phyloP scores from a whole-genome alignment of 2,113 vertebrate genomes.

The Malurus melanocephalus region DNA sequence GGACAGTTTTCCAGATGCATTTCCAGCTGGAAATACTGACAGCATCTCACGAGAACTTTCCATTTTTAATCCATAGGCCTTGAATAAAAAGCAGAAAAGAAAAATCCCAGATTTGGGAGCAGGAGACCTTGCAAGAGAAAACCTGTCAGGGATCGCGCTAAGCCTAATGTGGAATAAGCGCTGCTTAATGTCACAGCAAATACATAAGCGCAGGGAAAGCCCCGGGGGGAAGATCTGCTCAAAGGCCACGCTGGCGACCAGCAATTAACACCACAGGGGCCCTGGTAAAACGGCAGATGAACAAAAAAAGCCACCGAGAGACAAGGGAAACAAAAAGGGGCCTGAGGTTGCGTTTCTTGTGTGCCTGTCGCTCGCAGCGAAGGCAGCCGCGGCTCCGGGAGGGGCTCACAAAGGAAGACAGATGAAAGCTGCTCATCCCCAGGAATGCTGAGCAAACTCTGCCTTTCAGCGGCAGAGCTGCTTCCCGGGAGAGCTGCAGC shows the following conservation, averaged over 20 bases:
- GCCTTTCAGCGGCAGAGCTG: background rate
- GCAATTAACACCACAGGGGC: slow-evolving; percentile 59
- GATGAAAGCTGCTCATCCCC: slow-evolving; percentile 5
- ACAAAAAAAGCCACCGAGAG: slow-evolving; percentile 53
- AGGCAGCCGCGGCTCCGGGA: background rate
- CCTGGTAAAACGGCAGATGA: slow-evolving; percentile 60
- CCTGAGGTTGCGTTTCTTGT: slow-evolving; percentile 24
- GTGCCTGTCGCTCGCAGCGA: slow-evolving; percentile 30
- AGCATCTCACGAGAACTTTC: background rate
- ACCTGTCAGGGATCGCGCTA: slow-evolving; percentile 34
- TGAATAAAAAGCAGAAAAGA: slow-evolving; percentile 57
- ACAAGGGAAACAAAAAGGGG: slow-evolving; percentile 43
- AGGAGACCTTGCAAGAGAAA: slow-evolving; percentile 40
- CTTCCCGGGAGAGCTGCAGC: background rate
- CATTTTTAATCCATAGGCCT: slow-evolving; percentile 55
- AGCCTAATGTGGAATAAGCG: slow-evolving; percentile 60
- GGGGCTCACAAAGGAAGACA: slow-evolving; percentile 26
- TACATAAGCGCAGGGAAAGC: slow-evolving; percentile 37
- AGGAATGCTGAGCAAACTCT: background rate
- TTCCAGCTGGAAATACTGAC: slow-evolving; percentile 16
- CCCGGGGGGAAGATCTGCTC: slow-evolving; percentile 52
- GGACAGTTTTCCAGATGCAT: background rate
- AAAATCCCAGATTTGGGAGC: slow-evolving; percentile 47
- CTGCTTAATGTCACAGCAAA: slow-evolving; percentile 65
- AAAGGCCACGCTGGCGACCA: slow-evolving; percentile 51